These are phyloP conservation scores for Phalanger gymnotis DNA, from an alignment of 2,797 vertebrate species.

Conservation along the genomic window DNA sequence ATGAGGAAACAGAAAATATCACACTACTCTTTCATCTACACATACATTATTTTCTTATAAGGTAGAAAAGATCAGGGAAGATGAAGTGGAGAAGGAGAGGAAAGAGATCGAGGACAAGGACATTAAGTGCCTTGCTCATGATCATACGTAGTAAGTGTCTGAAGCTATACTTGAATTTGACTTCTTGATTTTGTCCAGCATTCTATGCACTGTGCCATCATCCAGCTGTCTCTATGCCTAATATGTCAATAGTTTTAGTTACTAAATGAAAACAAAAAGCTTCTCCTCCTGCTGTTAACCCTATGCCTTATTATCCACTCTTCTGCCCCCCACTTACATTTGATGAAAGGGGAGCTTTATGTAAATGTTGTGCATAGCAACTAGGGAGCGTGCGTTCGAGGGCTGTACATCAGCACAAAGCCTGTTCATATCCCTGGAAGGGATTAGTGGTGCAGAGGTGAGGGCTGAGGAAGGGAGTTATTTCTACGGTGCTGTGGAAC, in stretches of 20 bases:
- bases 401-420: neutral
- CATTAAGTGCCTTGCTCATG: neutral
- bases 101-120: neutral
- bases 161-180: neutral
- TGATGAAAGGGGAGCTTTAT: neutral
- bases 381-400: neutral
- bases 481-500: neutral
- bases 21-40: neutral
- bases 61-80: neutral
- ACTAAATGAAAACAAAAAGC: neutral
- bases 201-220: neutral
- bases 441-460: neutral
- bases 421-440: neutral
- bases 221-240: neutral
- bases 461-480: neutral
- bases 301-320: neutral
- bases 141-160: neutral
- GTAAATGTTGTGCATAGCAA: neutral
- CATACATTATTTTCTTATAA: constrained; percentile 17
- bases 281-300: neutral
- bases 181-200: neutral
- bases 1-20: neutral
- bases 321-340: neutral
- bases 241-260: neutral
- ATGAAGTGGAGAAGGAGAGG: neutral